Percentiles rank a stretch among this genome's conserved stretches.
Conservation (phyloP, 2,888 invertebrate genomes). For the Phortica magna region DNA sequence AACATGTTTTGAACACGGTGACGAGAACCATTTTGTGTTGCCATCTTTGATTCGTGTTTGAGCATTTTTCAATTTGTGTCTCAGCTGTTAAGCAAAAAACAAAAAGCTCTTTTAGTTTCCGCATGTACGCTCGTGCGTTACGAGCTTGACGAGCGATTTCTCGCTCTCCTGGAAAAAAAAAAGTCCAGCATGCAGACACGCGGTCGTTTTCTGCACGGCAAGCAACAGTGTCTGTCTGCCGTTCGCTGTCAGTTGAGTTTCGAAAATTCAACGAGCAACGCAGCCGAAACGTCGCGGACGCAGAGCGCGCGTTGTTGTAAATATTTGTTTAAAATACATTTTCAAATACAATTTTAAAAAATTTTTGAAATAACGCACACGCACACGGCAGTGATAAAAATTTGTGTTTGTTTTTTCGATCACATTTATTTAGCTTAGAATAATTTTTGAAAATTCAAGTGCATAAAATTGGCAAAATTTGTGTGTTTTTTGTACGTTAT, state of each 20-base stretch:
- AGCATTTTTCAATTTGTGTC: not conserved
- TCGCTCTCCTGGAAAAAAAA: conserved; percentile 62
- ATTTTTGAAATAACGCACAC: conserved; percentile 48
- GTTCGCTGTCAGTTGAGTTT: conserved; percentile 57
- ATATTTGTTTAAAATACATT: conserved; percentile 62
- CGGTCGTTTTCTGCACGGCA: not conserved
- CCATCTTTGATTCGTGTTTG: too few species aligned
- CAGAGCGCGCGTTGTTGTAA: conserved; percentile 65
- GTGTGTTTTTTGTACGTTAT: too few species aligned
- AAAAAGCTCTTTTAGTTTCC: not conserved
- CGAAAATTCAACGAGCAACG: conserved; percentile 65
- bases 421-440: too few species aligned
- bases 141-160: conserved; percentile 32
- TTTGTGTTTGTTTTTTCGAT: too few species aligned
- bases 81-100: not conserved
- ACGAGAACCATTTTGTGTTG: too few species aligned
- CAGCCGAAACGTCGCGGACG: conserved; percentile 62
- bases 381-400: too few species aligned
- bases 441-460: too few species aligned
- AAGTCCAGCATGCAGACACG: conserved; percentile 39
- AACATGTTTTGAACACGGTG: too few species aligned
- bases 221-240: conserved; percentile 1
- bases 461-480: too few species aligned
- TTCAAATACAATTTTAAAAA: conserved; percentile 51
- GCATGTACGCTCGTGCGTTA: too few species aligned